phyloP scores from a whole-genome alignment of 2,797 vertebrate species.

The Poecile montanus region DNA sequence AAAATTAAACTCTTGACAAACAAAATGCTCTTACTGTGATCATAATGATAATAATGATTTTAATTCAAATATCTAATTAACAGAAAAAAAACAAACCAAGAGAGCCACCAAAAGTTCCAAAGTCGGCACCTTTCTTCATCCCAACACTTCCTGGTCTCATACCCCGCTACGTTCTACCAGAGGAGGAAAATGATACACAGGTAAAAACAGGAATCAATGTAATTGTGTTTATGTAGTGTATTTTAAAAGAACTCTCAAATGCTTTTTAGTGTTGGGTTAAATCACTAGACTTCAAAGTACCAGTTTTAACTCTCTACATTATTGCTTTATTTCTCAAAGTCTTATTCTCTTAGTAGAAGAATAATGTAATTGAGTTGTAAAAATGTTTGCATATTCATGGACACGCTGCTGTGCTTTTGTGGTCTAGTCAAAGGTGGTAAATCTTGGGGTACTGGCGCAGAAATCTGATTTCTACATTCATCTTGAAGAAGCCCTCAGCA shows the following conservation, averaged over 20 bases:
- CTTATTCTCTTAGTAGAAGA: background rate
- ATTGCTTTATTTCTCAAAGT: background rate
- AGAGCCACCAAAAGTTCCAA: slow-evolving; percentile 85
- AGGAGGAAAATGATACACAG: slow-evolving; percentile 70
- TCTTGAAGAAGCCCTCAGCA: slow-evolving; percentile 82
- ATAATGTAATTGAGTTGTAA: background rate
- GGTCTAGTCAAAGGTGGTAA: slow-evolving; percentile 88
- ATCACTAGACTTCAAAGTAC: background rate
- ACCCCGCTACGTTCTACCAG: slow-evolving; percentile 79
- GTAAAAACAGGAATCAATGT: slow-evolving; percentile 60
- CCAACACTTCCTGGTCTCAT: slow-evolving; percentile 91
- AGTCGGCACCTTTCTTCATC: slow-evolving; percentile 92
- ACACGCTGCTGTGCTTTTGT: background rate
- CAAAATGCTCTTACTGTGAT: background rate
- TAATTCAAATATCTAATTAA: slow-evolving; percentile 44
- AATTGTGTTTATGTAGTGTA: background rate
- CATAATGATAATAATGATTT: background rate
- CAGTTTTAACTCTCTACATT: background rate
- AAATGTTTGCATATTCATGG: background rate
- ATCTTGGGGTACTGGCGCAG: slow-evolving; percentile 83
- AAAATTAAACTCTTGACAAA: background rate
- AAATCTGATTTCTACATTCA: slow-evolving; percentile 85
- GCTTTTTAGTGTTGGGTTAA: background rate
- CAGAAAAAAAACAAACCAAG: slow-evolving; percentile 92
- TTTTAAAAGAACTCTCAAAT: background rate